Evolutionary conservation across 2,113 vertebrate genomes (phyloP), one percentile per base, ranked within the genome.

Genomic region (Limanda limanda): DNA sequence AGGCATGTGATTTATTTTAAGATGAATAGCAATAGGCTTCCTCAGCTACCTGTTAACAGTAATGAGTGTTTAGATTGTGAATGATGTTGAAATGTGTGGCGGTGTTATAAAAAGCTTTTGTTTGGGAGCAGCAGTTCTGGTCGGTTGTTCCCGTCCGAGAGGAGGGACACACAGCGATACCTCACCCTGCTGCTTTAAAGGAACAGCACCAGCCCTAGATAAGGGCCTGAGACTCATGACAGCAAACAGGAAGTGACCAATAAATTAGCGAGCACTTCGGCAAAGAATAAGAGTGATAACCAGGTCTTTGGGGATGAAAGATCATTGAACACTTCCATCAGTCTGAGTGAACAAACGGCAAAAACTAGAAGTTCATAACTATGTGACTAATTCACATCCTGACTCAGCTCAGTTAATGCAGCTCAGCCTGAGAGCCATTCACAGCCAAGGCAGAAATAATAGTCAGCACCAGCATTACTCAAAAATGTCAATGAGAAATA

Each of bases 1-100:
- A 89, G 78, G 71, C 83, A 71, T 74, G 71, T 71, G 55, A 86
- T 85, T 91, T 90, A 88, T 89, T 87, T 89, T 78, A 55, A 54
- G 84, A 81, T 23, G 62, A 71, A 84, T 42, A 66, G 88, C 82
- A 83, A 73, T 72, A 68, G 68, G 73, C 79, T 78, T 77, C 74
- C 73, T 83, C 58, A 74, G 81, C 82, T 85, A 91, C 85, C 83
- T 91, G 86, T 82, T 92, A 81, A 62, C 66, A 86, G 18, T 21
- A 48, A 91, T 83, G 70, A 82, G 42, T 81, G 75, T 79, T 73
- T 58, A 52, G 78, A 67, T 61, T 63, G 37, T 77, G 59, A 85
- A 89, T 70, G 37, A 79, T 81, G 40, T 48, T 61, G 68, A 82
- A 71, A 81, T 76, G 60, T 74, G 74, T 51, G 65, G 66, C 73